Conservation (phyloP, 2,113 vertebrate species). For the Aspidoscelis tigris region DNA sequence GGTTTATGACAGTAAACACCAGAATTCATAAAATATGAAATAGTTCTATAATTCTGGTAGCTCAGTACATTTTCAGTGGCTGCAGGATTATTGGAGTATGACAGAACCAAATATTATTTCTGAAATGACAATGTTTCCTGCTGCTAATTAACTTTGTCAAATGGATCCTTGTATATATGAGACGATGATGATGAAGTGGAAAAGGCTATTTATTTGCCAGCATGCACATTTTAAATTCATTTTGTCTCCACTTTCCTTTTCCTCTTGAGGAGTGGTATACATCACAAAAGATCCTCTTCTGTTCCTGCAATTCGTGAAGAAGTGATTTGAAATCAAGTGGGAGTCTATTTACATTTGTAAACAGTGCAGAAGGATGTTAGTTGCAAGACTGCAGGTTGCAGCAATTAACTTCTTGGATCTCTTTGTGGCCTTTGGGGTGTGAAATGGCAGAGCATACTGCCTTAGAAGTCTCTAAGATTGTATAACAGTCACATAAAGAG, state of each 20-base stretch:
- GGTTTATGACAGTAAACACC: background rate
- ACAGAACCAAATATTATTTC: slow-evolving; percentile 8
- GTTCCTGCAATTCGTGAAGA: background rate
- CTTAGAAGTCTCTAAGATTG: background rate
- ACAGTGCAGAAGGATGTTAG: background rate
- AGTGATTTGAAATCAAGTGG: slow-evolving; percentile 5
- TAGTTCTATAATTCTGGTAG: background rate
- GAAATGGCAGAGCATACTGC: background rate
- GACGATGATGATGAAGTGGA: background rate
- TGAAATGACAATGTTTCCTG: background rate
- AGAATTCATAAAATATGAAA: background rate
- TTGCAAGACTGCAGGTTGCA: background rate
- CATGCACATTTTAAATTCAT: slow-evolving; percentile 12
- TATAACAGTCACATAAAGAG: no score
- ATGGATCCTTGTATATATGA: background rate
- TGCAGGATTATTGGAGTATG: background rate
- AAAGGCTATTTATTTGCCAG: slow-evolving; percentile 15
- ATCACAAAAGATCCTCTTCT: background rate
- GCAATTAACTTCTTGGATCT: background rate
- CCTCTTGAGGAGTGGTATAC: background rate
- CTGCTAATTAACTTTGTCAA: background rate
- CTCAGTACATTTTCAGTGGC: background rate
- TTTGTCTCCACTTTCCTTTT: background rate
- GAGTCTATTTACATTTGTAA: background rate
- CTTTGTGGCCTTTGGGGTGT: background rate